Conservation (phyloP, 2,797 vertebrate genomes). For the Phataginus tetradactyla region DNA sequence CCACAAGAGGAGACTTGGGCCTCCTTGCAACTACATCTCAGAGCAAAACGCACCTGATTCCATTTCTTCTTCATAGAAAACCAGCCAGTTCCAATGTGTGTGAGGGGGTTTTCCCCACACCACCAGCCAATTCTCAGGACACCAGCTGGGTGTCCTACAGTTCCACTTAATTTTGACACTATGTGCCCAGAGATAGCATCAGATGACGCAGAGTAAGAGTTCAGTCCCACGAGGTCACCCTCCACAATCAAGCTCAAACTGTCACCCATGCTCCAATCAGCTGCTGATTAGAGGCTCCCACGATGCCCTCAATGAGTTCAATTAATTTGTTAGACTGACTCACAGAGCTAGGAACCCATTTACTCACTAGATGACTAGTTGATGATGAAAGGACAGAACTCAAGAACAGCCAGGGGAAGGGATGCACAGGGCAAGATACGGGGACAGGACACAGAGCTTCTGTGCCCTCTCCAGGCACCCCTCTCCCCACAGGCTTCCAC, state of each 20-base stretch:
- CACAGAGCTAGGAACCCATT: not conserved
- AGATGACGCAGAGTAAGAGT: not conserved
- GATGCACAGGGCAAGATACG: too few species aligned
- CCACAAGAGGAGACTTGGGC: too few species aligned
- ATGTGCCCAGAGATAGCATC: not conserved
- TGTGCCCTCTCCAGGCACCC: not conserved
- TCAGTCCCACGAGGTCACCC: not conserved
- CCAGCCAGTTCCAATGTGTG: not conserved
- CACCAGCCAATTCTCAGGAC: too few species aligned
- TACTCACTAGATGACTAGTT: not conserved
- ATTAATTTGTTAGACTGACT: not conserved
- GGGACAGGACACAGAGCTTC: not conserved
- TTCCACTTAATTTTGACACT: not conserved
- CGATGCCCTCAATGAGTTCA: not conserved
- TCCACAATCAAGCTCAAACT: not conserved
- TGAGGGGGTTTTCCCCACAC: not conserved
- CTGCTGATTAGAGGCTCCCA: not conserved
- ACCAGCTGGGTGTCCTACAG: not conserved
- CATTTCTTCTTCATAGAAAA: not conserved
- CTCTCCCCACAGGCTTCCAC: not conserved
- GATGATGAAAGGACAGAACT: not conserved
- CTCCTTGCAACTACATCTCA: rapidly evolving
- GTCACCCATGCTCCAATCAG: not conserved
- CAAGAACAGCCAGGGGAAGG: not conserved
- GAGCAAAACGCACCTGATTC: rapidly evolving